phyloP scores from a whole-genome alignment of 64 coral and sea anemone genomes.

The Actinia tenebrosa region DNA sequence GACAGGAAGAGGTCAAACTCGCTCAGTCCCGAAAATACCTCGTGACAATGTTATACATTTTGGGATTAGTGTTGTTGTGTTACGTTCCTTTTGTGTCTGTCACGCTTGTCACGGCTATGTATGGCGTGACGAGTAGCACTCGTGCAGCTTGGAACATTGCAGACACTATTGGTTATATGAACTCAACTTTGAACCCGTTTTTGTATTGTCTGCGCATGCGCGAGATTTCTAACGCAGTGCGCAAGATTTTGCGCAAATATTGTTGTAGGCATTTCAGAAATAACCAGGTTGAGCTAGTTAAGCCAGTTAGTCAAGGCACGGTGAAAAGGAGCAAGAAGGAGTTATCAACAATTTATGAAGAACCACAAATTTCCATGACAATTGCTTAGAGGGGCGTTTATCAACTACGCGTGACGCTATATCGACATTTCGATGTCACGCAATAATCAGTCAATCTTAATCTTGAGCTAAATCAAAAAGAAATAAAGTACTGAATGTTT shows the following conservation, averaged over 20 bases:
- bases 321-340: background rate
- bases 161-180: constrained; percentile 32
- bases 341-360: background rate
- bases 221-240: constrained; percentile 10
- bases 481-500: too few relatives aligned
- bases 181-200: constrained; percentile 30
- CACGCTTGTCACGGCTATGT: constrained; percentile 9
- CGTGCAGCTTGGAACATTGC: constrained; percentile 39
- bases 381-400: background rate
- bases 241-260: background rate
- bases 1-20: background rate
- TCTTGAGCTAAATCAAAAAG: too few relatives aligned
- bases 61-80: constrained; percentile 23
- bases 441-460: background rate
- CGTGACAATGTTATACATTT: constrained; percentile 23
- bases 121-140: constrained; percentile 5
- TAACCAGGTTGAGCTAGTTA: background rate
- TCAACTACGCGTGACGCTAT: background rate
- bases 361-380: background rate
- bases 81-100: constrained; percentile 30
- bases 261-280: background rate
- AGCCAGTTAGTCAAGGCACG: background rate
- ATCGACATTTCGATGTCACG: background rate
- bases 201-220: constrained; percentile 27
- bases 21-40: background rate